Percentiles rank a stretch among this genome's conserved stretches.
Evolutionary conservation across 1,140 invertebrate species (phyloP).

Genomic region (Drosophila jambulina): DNA sequence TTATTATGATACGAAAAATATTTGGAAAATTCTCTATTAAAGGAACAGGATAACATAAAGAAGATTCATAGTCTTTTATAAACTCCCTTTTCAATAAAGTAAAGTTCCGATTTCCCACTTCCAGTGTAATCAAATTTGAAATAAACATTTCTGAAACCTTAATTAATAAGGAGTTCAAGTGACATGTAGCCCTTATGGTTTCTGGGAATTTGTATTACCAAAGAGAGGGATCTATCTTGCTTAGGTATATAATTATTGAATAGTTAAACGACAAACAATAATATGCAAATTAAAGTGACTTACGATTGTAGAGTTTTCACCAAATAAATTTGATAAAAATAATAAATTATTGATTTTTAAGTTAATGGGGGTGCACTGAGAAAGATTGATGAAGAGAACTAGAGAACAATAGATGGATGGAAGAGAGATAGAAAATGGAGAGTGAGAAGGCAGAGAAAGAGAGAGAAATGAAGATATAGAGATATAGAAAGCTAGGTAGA

Average conservation of each 20-base stretch:
- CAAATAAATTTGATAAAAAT: constrained; percentile 8
- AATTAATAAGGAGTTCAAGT: not conserved
- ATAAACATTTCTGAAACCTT: not conserved
- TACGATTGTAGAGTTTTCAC: constrained; percentile 6
- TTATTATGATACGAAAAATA: constrained; percentile 8
- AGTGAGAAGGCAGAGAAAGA: too few species aligned
- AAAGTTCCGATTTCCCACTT: not conserved
- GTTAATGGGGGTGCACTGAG: not conserved
- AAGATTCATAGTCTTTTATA: constrained; percentile 4
- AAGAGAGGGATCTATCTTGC: not conserved
- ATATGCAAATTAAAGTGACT: not conserved
- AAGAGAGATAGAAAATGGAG: too few species aligned
- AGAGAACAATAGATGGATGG: too few species aligned
- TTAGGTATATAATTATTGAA: constrained; percentile 1
- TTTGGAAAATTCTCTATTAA: not conserved
- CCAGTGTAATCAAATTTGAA: not conserved
- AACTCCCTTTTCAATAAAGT: not conserved
- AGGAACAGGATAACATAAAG: not conserved
- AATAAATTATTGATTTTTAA: not conserved
- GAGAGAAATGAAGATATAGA: too few species aligned
- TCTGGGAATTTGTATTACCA: not conserved
- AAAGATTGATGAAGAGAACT: too few species aligned
- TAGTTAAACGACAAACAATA: not conserved
- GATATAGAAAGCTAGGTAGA: too few species aligned
- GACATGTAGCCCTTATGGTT: not conserved